A percentile compares a stretch with the other conserved stretches of the same genome.
Evolutionary conservation across 2,888 invertebrate species (phyloP).

Genomic region (Ichneumoninae sp.): DNA sequence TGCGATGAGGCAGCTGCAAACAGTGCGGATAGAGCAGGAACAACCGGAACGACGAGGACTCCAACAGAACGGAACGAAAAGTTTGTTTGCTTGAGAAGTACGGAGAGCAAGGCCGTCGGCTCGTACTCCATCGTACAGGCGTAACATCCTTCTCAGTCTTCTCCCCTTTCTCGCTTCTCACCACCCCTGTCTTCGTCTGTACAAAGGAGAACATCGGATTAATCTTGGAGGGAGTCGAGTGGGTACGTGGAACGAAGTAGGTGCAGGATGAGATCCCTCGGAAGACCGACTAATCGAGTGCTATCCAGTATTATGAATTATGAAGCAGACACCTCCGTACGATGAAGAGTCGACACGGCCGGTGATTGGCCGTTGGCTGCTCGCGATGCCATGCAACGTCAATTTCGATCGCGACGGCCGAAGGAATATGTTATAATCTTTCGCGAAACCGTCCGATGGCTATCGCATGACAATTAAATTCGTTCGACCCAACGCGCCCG

Average conservation of each 20-base stretch:
- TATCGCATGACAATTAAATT: constrained; percentile 30
- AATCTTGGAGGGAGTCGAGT: constrained; percentile 68
- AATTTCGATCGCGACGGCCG: constrained; percentile 21
- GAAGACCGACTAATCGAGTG: constrained; percentile 66
- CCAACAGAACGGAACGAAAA: constrained; percentile 36
- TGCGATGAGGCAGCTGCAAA: neutral
- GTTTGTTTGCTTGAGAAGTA: constrained; percentile 32
- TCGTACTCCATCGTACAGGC: neutral
- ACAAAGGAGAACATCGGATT: constrained; percentile 69
- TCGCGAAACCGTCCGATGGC: neutral
- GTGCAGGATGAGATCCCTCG: constrained; percentile 56
- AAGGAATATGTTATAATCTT: constrained; percentile 18
- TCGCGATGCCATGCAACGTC: constrained; percentile 19
- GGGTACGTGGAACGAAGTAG: constrained; percentile 28
- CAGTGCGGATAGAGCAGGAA: constrained; percentile 1
- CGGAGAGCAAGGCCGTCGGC: constrained; percentile 31
- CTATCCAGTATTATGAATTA: constrained; percentile 35
- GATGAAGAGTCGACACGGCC: neutral
- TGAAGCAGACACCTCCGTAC: constrained; percentile 2
- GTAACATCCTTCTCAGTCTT: constrained; percentile 11
- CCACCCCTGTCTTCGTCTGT: constrained; percentile 33
- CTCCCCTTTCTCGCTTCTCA: constrained; percentile 7
- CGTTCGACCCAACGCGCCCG: neutral
- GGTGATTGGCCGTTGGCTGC: constrained; percentile 18
- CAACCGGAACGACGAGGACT: constrained; percentile 16